Base-by-base conservation (phyloP, 2,888 invertebrate species). In the Podotricha telesiphe region DNA sequence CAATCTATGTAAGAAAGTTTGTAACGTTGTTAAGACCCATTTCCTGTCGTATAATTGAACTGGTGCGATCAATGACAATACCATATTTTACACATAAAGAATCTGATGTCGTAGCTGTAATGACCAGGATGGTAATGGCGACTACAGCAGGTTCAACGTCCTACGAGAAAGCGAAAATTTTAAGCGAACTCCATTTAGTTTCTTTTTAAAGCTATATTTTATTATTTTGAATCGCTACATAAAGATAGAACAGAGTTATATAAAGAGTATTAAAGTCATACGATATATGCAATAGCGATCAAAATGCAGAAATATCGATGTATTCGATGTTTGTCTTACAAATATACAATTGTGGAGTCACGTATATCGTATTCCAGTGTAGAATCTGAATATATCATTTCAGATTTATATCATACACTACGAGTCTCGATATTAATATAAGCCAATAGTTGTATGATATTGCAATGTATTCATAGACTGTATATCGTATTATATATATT, bases 371-470 rank as follows among this genome's bases (percentile, higher is more conserved):
- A 22, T 59, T 40, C 15, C 59, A 22, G 13, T 50, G 28, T 45
- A 20, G 58, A 58, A 58, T 58, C 40, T 45, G 22, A 59, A 17
- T n/a, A n/a, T n/a, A n/a, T n/a, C n/a, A 59, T 59, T 22, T 45
- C 45, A 45, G n/a, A 59, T 45, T n/a, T 59, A 59, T 59, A 45
- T 20, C n/a, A 59, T 45, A 59, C 42, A 22, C 59, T 7, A 22
- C n/a, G n/a, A 45, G n/a, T 59, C 45, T n/a, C 45, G 42, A 59
- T 59, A 45, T 59, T 59, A 45, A 22, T 59, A 45, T 59, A 59
- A n/a, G 11, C n/a, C 17, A 8, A 59, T 28, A n/a, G 0, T 10
- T 20, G 45, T 59, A 59, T 22, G 5, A 45, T 17, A 45, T 59
- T 45, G n/a, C 42, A 42, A 10, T 45, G 20, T 59, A 11, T 59